A percentile compares a stretch with the other conserved stretches of the same genome.
These are phyloP conservation scores for Muscina levida DNA, from an alignment of 2,888 invertebrate genomes.

Conservation along the genomic window DNA sequence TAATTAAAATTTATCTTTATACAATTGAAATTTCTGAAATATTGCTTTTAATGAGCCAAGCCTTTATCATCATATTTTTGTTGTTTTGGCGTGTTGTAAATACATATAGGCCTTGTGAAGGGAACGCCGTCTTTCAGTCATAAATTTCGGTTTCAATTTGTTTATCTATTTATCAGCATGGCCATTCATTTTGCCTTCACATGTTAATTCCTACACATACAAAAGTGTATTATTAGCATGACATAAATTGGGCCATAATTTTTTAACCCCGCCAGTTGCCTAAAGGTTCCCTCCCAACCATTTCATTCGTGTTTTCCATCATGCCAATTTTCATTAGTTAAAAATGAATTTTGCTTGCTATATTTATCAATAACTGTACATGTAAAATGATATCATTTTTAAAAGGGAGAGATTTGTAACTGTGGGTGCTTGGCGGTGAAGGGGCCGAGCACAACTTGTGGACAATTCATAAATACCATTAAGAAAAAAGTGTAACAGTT, in stretches of 20 bases:
- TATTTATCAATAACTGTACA: constrained; percentile 17
- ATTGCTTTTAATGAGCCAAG: too few relatives aligned
- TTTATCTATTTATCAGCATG: constrained; percentile 55
- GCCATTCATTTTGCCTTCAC: constrained; percentile 30
- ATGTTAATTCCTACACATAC: neutral
- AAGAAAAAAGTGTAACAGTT: constrained; percentile 8
- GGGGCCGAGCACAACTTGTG: neutral
- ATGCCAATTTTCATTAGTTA: too few relatives aligned
- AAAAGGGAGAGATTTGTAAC: neutral
- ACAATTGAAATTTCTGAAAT: too few relatives aligned
- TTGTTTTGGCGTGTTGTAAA: too few relatives aligned
- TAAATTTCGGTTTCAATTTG: constrained; percentile 6
- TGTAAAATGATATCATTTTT: constrained; percentile 53
- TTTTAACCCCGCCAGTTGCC: too few relatives aligned
- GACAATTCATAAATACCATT: neutral
- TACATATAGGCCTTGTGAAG: too few relatives aligned
- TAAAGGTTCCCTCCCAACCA: too few relatives aligned
- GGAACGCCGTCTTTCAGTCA: neutral
- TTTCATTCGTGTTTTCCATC: too few relatives aligned
- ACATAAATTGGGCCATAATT: neutral
- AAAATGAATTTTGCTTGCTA: too few relatives aligned
- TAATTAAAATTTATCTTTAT: too few relatives aligned
- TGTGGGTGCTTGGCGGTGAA: neutral
- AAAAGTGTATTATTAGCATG: constrained; percentile 1
- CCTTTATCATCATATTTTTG: too few relatives aligned